Conservation (phyloP, 1,140 invertebrate species). For the Drosophila cardini region DNA sequence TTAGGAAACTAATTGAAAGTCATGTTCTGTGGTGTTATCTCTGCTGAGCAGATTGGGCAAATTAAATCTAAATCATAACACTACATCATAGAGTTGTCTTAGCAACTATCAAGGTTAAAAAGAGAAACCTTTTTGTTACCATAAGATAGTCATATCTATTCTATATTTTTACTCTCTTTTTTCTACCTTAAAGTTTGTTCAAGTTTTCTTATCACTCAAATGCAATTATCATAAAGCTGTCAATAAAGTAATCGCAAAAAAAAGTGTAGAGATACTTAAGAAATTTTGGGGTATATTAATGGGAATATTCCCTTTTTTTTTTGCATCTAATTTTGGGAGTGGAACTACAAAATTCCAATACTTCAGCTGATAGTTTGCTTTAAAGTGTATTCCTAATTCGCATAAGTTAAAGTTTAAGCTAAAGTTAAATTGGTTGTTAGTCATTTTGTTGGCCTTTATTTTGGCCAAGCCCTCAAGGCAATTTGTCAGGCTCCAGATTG, state of each 20-base stretch:
- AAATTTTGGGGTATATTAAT: no score
- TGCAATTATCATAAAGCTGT: not conserved
- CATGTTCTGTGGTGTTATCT: no score
- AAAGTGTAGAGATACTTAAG: no score
- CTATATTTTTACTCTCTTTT: not conserved
- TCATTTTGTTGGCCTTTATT: not conserved
- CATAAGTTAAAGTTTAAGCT: not conserved
- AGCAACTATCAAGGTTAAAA: not conserved
- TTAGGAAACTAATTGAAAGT: no score
- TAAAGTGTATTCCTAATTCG: not conserved
- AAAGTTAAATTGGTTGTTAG: not conserved
- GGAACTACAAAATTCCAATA: no score
- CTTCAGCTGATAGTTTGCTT: no score
- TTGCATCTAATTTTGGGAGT: no score
- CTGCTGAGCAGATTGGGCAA: not conserved
- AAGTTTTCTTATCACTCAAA: no score
- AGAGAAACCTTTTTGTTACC: no score
- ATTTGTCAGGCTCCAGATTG: constrained; percentile 57
- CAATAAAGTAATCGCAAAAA: no score
- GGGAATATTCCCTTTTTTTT: no score
- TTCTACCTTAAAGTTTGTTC: not conserved
- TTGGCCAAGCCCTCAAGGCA: constrained; percentile 31
- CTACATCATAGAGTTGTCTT: not conserved
- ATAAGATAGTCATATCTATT: not conserved
- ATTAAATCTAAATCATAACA: constrained; percentile 1